Base-by-base conservation (phyloP, 2,113 vertebrate species). In the Monopterus albus region DNA sequence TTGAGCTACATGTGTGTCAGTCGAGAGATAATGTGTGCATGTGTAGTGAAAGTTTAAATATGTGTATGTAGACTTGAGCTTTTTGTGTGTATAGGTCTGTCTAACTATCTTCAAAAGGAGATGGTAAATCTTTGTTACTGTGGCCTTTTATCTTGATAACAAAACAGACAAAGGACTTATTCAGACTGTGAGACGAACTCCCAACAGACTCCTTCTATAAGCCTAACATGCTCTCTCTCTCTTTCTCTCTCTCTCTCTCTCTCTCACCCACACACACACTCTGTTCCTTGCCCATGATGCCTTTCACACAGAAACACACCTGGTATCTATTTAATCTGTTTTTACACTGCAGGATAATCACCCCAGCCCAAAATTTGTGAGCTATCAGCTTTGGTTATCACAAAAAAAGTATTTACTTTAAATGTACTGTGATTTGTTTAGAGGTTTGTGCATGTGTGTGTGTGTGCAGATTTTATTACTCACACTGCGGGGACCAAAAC, bases 291-390 rank as follows among this genome's bases (percentile, higher is more conserved):
- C 35, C 85, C 81, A 49, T 75, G 86, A 87, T 56, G 85, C 49
- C 56, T 42, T 72, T 50, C 57, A 73, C 71, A 68, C 86, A 79
- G 50, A 75, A 61, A 83, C 56, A 82, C 76, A 62, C 88, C 90
- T 93, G 91, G 88, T 65, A 88, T 85, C 81, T 79, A 91, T 93
- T 91, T 87, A 72, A 84, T 89, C 83, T 88, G 79, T 87, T 88
- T 90, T 88, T 84, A 86, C 83, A 76, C 78, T 50, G 47, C 55
- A 35, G 68, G 85, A 82, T 91, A 91, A 92, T 89, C 88, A 79
- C 65, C 59, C 74, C 8, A n/a, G 83, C 72, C 75, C 76, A 75
- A 84, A 90, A 91, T 91, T 84, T 89, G 89, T 31, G 63, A 75
- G 77, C 81, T 78, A 90, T 88, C 86, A 81, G 74, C 79, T 87